These are phyloP conservation scores for Sitobion miscanthi DNA, from an alignment of 1,140 invertebrate genomes.

Conservation along the genomic window DNA sequence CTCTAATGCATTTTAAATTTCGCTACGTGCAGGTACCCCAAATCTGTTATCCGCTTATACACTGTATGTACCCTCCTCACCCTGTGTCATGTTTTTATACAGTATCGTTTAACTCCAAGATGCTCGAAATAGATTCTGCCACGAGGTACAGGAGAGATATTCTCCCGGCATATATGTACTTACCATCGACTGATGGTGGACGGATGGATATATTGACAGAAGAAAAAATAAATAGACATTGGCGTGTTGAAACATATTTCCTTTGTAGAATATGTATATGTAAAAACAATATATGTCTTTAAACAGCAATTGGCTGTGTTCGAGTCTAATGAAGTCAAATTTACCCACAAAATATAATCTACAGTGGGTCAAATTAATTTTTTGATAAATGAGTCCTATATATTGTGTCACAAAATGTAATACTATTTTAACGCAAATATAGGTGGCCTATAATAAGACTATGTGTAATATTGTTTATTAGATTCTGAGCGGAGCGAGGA, in stretches of 20 bases:
- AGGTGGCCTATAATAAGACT: too few species aligned
- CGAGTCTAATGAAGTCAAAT: too few species aligned
- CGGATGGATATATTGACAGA: neutral
- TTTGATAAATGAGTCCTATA: too few species aligned
- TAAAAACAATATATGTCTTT: neutral
- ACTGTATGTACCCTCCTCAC: neutral
- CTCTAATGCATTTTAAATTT: conserved; percentile 27
- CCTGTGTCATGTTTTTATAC: neutral
- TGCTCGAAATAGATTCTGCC: neutral
- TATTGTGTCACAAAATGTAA: too few species aligned
- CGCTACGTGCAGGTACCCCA: neutral
- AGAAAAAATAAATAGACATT: neutral
- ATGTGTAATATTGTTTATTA: too few species aligned
- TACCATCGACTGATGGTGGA: neutral
- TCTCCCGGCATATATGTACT: neutral
- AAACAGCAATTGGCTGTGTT: neutral
- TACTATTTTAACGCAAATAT: too few species aligned
- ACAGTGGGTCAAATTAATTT: too few species aligned
- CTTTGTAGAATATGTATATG: neutral
- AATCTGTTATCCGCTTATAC: neutral
- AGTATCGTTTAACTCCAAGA: neutral
- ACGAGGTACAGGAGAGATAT: neutral
- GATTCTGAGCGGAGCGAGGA: too few species aligned
- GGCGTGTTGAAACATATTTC: neutral
- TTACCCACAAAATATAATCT: too few species aligned